A percentile compares a stretch with the other conserved stretches of the same genome.
Evolutionary conservation across 2,113 vertebrate species (phyloP).

Genomic region (Forbesichthys papilliferus): DNA sequence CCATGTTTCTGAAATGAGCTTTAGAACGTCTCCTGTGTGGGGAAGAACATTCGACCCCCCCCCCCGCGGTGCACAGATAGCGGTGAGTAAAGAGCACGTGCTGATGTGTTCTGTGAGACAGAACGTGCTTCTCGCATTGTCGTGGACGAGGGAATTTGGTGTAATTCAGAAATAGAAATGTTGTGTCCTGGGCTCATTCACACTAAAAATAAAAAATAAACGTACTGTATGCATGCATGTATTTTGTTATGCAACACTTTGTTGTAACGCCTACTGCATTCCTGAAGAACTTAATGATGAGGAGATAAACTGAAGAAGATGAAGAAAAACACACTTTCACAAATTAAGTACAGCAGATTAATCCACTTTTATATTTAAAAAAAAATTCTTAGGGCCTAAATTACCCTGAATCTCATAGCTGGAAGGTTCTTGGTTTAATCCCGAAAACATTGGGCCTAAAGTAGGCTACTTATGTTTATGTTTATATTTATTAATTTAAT

Average conservation of each 20-base stretch:
- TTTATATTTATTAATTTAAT: too few species aligned
- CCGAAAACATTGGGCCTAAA: too few species aligned
- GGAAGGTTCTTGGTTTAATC: too few species aligned
- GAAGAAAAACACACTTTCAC: neutral
- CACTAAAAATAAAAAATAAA: too few species aligned
- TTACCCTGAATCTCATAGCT: neutral
- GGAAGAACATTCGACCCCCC: conserved; percentile 21
- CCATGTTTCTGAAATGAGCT: conserved; percentile 64
- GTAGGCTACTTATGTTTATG: too few species aligned
- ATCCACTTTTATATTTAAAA: too few species aligned
- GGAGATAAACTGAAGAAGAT: neutral
- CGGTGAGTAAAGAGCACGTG: conserved; percentile 20
- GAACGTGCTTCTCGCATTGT: neutral
- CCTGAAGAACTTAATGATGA: too few species aligned
- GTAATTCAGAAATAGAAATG: conserved; percentile 1
- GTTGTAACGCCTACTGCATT: too few species aligned
- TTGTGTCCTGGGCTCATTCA: neutral
- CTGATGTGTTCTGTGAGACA: conserved; percentile 17
- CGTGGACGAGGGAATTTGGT: neutral
- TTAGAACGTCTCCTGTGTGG: conserved; percentile 26
- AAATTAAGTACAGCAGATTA: too few species aligned
- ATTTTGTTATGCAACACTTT: neutral
- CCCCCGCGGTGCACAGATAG: neutral
- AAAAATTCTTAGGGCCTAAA: too few species aligned
- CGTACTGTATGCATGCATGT: too few species aligned